A percentile compares a stretch with the other conserved stretches of the same genome.
Conservation (phyloP, 2,113 vertebrate species). For the Cinclus cinclus region DNA sequence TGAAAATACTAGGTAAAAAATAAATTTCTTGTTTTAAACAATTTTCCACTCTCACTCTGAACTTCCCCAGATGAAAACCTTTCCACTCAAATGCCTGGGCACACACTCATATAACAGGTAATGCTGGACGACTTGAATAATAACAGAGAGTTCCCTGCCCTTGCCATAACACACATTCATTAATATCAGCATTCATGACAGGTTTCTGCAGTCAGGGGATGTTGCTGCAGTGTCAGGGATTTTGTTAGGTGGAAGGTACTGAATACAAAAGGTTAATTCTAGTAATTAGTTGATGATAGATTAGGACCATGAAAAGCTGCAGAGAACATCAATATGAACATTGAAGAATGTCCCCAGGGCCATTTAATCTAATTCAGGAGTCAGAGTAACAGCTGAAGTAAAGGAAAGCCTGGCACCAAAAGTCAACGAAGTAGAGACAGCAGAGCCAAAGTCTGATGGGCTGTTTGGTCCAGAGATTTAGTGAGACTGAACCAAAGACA, state of each 20-base stretch:
- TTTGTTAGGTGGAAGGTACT: constrained; percentile 17
- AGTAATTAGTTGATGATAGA: constrained; percentile 63
- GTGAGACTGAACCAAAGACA: background rate
- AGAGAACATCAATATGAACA: constrained; percentile 41
- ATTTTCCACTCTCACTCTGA: background rate
- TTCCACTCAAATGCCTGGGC: background rate
- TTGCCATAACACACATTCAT: background rate
- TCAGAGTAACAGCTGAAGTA: constrained; percentile 24
- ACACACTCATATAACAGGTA: background rate
- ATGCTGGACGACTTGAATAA: background rate
- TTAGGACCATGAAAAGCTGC: constrained; percentile 27
- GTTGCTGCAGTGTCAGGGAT: constrained; percentile 34
- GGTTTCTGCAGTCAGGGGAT: background rate
- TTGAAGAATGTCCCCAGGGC: constrained; percentile 10
- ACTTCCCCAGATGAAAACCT: background rate
- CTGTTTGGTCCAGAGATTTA: constrained; percentile 6
- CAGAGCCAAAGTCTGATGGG: background rate
- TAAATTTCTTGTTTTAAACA: background rate
- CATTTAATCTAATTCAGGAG: constrained; percentile 43
- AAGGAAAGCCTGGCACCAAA: constrained; percentile 40
- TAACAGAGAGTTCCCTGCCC: background rate
- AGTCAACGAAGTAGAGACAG: constrained; percentile 22
- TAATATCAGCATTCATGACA: background rate
- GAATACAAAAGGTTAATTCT: constrained; percentile 62
- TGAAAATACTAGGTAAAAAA: background rate